Percentiles rank a stretch among this genome's conserved stretches.
Evolutionary conservation across 2,113 vertebrate species (phyloP).

Genomic region (Mormoops blainvillei): DNA sequence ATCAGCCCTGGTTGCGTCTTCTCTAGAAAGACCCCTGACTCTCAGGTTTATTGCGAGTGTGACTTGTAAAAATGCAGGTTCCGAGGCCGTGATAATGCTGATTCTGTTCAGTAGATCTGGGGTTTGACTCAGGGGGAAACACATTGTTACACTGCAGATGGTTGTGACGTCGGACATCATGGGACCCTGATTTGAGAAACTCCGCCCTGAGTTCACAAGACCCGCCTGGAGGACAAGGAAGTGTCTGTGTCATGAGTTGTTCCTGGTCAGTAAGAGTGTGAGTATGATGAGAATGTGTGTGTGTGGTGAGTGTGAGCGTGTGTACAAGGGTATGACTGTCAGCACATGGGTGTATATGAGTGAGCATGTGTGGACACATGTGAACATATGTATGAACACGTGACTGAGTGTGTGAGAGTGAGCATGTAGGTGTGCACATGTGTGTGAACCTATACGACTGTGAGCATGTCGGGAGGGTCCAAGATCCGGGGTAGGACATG

Average conservation of each 20-base stretch:
- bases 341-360: background rate
- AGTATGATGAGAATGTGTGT: background rate
- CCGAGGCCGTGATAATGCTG: background rate
- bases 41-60: background rate
- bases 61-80: background rate
- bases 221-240: background rate
- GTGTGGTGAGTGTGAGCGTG: background rate
- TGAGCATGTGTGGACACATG: background rate
- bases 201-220: background rate
- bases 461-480: background rate
- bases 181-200: background rate
- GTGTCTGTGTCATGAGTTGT: background rate
- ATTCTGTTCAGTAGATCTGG: background rate
- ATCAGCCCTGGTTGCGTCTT: background rate
- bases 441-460: background rate
- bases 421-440: background rate
- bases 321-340: background rate
- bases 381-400: too few species aligned
- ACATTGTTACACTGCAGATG: background rate
- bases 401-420: background rate
- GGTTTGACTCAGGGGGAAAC: background rate
- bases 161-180: rapidly evolving
- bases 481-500: background rate
- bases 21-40: background rate
- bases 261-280: background rate